These are phyloP conservation scores for Meda fulgida DNA, from an alignment of 2,797 vertebrate genomes.

Conservation along the genomic window DNA sequence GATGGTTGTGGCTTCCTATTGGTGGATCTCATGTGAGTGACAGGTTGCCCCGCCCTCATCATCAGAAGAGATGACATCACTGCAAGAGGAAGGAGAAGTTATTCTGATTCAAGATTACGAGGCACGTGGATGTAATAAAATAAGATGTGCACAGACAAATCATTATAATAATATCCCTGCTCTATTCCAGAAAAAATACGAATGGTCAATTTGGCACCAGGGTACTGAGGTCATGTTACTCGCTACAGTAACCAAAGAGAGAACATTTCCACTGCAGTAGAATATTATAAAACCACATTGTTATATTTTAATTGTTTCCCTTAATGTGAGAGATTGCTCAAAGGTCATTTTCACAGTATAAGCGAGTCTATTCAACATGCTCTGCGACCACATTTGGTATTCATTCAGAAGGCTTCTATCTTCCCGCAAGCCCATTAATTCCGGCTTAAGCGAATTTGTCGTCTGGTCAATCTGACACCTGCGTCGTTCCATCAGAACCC, in stretches of 20 bases:
- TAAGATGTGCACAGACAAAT: background rate
- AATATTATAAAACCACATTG: background rate
- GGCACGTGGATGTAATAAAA: too few species aligned
- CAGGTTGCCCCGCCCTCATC: too few species aligned
- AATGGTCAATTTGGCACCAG: background rate
- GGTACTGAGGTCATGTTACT: background rate
- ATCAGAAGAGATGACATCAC: background rate
- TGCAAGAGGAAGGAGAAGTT: background rate
- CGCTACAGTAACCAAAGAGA: background rate
- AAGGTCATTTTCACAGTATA: conserved; percentile 23
- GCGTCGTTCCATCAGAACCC: conserved; percentile 43
- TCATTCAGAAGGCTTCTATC: conserved; percentile 29
- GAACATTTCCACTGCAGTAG: background rate
- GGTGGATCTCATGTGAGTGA: background rate
- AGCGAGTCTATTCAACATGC: background rate
- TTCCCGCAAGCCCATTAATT: conserved; percentile 38
- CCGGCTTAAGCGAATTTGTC: conserved; percentile 54
- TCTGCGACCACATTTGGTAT: conserved; percentile 23
- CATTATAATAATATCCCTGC: background rate
- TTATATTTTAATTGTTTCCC: background rate
- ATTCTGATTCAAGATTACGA: background rate
- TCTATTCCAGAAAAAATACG: background rate
- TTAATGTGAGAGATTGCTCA: background rate
- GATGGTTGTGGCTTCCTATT: background rate
- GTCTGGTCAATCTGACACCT: conserved; percentile 50